Evolutionary conservation across 2,797 vertebrate genomes (phyloP), one percentile per base, ranked within the genome.

Genomic region (Crocidura indochinensis): DNA sequence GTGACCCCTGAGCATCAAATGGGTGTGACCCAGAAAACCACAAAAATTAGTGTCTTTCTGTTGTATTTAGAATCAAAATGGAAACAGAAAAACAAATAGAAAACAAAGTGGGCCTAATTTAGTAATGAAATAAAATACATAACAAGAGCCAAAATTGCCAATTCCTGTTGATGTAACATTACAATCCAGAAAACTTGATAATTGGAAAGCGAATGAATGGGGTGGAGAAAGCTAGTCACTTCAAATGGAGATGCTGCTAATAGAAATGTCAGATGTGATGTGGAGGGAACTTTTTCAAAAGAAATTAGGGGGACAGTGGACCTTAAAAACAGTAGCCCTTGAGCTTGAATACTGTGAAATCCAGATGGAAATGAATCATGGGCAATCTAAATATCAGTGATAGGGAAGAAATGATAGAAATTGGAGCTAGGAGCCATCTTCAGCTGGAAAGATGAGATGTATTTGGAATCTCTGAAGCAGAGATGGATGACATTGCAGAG

Each of bases 311-410:
- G 44, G 74, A 0, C n/a, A 62, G 6, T 44, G 73, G 51, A 72
- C 65, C 29, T 90, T 83, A 71, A 31, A 69, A 80, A 71, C 69
- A 68, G 24, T 60, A 86, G 76, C 26, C 2, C 73, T 53, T 77
- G 72, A 94, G 29, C 89, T 38, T 38, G 38, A 17, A 6, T 51
- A 9, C 76, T 65, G 53, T 64, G 89, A 85, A 92, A 76, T 85
- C 24, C 75, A 85, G 67, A 82, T 72, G 62, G 72, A 82, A 75
- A 71, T 69, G 68, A 46, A 56, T 67, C 27, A 15, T 20, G 26
- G 67, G 31, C 67, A 78, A 0, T 77, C 72, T 90, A 67, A 85
- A 74, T 56, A 73, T 64, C 26, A 78, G 6, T 81, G 82, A 56
- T 4, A 38, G 15, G 47, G 38, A 53, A 26, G 62, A 68, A 49